These are phyloP conservation scores for Mechanitis mazaeus DNA, from an alignment of 2,888 invertebrate species.

Conservation along the genomic window DNA sequence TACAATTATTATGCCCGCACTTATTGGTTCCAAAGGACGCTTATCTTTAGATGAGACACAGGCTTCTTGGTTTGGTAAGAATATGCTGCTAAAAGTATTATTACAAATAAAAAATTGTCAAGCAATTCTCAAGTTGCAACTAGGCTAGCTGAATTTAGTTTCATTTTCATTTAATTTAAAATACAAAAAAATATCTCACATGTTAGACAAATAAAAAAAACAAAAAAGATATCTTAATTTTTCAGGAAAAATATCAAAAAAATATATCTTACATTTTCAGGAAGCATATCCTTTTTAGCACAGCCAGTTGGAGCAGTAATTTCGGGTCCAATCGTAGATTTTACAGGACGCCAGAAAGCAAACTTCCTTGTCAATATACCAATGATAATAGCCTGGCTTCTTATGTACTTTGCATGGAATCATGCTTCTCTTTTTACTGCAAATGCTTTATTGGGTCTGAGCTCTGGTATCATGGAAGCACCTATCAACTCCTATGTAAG, in stretches of 20 bases:
- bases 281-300: conserved; percentile 73
- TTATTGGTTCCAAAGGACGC: conserved; percentile 61
- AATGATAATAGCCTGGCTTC: conserved; percentile 72
- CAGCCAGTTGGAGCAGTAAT: conserved; percentile 75
- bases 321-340: conserved; percentile 74
- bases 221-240: no score
- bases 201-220: no score
- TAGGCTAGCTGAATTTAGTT: no score
- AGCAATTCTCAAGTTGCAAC: no score
- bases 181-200: no score
- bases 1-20: conserved; percentile 72
- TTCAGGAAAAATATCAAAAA: no score
- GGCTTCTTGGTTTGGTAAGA: conserved; percentile 78
- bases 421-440: conserved; percentile 65
- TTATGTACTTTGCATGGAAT: conserved; percentile 70
- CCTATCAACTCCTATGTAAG: conserved; percentile 77
- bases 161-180: no score
- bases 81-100: not conserved
- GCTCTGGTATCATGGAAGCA: conserved; percentile 78
- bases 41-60: conserved; percentile 66
- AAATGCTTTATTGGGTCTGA: conserved; percentile 70
- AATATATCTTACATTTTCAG: conserved; percentile 44
- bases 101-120: no score
- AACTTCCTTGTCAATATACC: conserved; percentile 75
- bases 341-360: conserved; percentile 72